Evolutionary conservation across 2,888 invertebrate genomes (phyloP).

Genomic region (Netelia virgata): DNA sequence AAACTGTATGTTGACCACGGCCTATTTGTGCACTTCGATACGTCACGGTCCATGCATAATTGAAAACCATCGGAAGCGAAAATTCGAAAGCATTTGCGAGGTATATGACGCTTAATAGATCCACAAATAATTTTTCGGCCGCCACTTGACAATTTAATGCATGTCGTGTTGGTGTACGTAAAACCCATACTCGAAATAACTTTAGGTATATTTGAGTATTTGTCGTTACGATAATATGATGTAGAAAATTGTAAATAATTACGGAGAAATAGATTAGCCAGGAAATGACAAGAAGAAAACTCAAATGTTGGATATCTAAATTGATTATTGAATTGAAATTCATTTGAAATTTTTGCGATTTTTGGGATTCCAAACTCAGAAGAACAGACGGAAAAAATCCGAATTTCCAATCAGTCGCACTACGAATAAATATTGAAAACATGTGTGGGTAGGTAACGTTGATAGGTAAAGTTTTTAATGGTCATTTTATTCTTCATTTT

Average conservation of each 20-base stretch:
- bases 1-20: not conserved
- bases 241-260: not conserved
- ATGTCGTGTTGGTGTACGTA: not conserved
- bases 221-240: not conserved
- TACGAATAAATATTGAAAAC: no score
- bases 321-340: no score
- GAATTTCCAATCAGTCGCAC: no score
- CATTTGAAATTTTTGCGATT: no score
- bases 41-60: not conserved
- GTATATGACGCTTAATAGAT: not conserved
- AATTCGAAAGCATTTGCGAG: not conserved
- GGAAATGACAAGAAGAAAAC: no score
- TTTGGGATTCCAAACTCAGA: no score
- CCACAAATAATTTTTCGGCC: not conserved
- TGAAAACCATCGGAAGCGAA: not conserved
- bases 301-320: no score
- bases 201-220: no score
- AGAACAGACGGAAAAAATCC: no score
- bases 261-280: not conserved
- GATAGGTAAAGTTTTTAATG: no score
- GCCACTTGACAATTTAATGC: not conserved
- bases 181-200: not conserved
- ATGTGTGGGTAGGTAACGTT: no score
- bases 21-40: not conserved
- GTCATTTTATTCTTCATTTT: not conserved